Conservation (phyloP, 2,113 vertebrate species). For the Pangasianodon gigas region DNA sequence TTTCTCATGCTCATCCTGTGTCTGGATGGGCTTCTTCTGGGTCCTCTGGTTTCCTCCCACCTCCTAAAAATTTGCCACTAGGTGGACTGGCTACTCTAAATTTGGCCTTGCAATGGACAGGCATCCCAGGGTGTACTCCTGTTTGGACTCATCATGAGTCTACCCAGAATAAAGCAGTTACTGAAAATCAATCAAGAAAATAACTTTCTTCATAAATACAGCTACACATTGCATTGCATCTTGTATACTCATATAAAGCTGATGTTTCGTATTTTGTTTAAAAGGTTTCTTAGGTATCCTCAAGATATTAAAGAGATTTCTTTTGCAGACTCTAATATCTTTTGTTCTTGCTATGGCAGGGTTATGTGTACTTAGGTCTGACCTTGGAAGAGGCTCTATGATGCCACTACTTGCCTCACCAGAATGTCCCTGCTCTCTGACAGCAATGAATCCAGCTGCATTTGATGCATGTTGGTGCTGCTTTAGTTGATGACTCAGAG, state of each 20-base stretch:
- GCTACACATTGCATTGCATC: not conserved
- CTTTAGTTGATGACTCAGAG: conserved; percentile 31
- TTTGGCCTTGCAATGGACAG: not conserved
- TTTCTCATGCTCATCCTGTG: not conserved
- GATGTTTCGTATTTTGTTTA: not conserved
- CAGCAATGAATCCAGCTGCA: conserved; percentile 25
- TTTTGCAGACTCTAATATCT: not conserved
- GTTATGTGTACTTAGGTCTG: not conserved
- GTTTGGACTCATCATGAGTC: not conserved
- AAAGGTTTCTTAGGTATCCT: not conserved
- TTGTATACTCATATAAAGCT: not conserved
- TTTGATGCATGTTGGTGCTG: conserved; percentile 28
- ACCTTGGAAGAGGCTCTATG: not conserved
- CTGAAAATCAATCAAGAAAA: not conserved
- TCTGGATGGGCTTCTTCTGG: not conserved
- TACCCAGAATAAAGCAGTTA: not conserved
- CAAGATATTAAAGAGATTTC: not conserved
- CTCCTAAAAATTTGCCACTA: not conserved
- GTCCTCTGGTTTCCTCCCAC: not conserved
- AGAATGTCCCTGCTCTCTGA: not conserved
- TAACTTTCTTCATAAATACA: not conserved
- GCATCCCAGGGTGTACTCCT: not conserved
- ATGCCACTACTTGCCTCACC: not conserved
- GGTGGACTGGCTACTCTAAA: not conserved
- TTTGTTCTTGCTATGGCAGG: conserved; percentile 14